These are phyloP conservation scores for Paramisgurnus dabryanus DNA, from an alignment of 2,113 vertebrate species.

Conservation along the genomic window DNA sequence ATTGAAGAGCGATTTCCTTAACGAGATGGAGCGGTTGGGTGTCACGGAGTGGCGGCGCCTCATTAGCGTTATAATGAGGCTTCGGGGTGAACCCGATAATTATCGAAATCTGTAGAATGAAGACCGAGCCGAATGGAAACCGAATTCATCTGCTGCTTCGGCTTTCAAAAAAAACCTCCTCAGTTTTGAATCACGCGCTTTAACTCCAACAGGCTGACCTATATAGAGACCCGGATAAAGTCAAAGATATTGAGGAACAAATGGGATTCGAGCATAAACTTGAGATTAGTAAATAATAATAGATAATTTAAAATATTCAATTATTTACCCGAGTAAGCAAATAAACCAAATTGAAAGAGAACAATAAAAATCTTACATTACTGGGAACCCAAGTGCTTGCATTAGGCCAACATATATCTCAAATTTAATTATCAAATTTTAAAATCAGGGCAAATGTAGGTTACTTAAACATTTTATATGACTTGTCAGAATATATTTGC, in stretches of 20 bases:
- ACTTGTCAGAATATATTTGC: too few relatives aligned
- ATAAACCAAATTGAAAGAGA: not conserved
- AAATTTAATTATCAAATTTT: too few relatives aligned
- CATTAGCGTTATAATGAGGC: conserved; percentile 96
- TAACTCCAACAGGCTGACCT: not conserved
- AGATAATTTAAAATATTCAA: not conserved
- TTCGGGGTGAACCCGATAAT: conserved; percentile 86
- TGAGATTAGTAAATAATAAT: not conserved
- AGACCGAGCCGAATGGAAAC: conserved; percentile 76
- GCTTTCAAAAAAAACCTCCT: not conserved
- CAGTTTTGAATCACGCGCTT: conserved; percentile 17
- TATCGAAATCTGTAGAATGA: conserved; percentile 78
- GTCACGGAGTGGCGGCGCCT: conserved; percentile 97
- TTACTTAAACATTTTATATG: too few relatives aligned
- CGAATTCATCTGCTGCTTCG: conserved; percentile 71
- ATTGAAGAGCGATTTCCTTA: conserved; percentile 99
- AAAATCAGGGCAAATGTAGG: too few relatives aligned
- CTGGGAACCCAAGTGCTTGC: too few relatives aligned
- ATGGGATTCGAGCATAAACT: not conserved
- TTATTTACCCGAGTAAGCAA: not conserved
- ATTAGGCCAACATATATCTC: too few relatives aligned
- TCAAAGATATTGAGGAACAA: not conserved
- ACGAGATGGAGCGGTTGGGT: conserved; percentile 95
- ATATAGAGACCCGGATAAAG: not conserved
- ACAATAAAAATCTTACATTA: not conserved